phyloP scores from a whole-genome alignment of 2,797 vertebrate genomes.

The Poecilia gillii region DNA sequence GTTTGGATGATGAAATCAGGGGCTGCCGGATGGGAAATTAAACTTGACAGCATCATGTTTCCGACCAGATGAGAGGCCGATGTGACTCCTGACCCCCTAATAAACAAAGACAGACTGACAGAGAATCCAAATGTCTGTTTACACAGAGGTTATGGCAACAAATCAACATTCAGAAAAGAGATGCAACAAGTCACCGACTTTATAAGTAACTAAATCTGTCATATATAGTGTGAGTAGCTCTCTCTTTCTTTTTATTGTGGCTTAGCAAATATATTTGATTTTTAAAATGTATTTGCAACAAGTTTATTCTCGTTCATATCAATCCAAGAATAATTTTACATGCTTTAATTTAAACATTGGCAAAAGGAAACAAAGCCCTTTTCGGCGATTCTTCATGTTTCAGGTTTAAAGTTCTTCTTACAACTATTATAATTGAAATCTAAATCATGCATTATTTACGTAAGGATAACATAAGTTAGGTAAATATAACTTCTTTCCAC shows the following conservation, averaged over 20 bases:
- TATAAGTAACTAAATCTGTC: not conserved
- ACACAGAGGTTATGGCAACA: not conserved
- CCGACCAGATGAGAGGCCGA: constrained; percentile 37
- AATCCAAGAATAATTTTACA: not conserved
- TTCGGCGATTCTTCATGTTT: not conserved
- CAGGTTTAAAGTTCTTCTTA: too few relatives aligned
- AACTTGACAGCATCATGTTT: constrained; percentile 53
- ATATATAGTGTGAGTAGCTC: not conserved
- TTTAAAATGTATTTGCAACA: not conserved
- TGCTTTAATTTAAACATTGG: not conserved
- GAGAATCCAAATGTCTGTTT: not conserved
- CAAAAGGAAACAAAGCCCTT: not conserved
- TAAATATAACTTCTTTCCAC: not conserved
- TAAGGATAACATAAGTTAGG: not conserved
- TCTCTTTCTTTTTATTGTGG: not conserved
- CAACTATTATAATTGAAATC: too few relatives aligned
- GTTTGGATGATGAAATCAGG: constrained; percentile 31
- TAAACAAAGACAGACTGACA: constrained; percentile 22
- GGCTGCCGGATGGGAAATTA: constrained; percentile 47
- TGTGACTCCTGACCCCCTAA: constrained; percentile 17
- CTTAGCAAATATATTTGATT: not conserved
- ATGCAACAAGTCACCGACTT: not conserved
- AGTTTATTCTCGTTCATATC: not conserved
- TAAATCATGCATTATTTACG: not conserved
- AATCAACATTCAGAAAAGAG: not conserved